Evolutionary conservation across 2,797 vertebrate species (phyloP).

Genomic region (Paratrypauchen microcephalus): DNA sequence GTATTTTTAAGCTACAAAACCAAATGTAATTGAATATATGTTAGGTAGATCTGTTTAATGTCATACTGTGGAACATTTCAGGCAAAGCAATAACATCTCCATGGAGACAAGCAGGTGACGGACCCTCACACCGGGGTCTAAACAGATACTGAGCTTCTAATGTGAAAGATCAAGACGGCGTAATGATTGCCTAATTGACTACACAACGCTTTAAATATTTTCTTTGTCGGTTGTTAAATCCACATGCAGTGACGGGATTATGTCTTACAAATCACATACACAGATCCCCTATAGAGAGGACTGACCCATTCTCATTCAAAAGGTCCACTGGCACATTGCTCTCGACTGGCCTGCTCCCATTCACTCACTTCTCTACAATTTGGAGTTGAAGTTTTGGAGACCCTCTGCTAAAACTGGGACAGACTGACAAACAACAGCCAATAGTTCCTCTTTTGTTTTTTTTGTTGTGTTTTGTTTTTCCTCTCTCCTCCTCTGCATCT

Average conservation of each 20-base stretch:
- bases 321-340: conserved; percentile 43
- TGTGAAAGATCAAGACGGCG: neutral
- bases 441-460: conserved; percentile 59
- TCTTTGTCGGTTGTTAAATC: neutral
- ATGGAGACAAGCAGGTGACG: too few species aligned
- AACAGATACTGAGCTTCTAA: neutral
- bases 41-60: too few species aligned
- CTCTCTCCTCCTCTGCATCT: conserved; percentile 66
- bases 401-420: conserved; percentile 42
- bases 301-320: conserved; percentile 56
- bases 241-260: conserved; percentile 2
- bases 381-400: conserved; percentile 41
- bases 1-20: too few species aligned
- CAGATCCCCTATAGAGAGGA: conserved; percentile 15
- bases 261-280: neutral
- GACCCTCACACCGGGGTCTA: too few species aligned
- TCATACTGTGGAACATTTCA: too few species aligned
- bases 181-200: neutral
- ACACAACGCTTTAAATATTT: neutral
- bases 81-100: too few species aligned
- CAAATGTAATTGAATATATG: too few species aligned
- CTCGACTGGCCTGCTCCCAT: conserved; percentile 54
- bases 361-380: conserved; percentile 34
- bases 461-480: conserved; percentile 36
- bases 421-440: conserved; percentile 56